These are phyloP conservation scores for Andricus quercusramuli DNA, from an alignment of 2,888 invertebrate genomes.

Conservation along the genomic window DNA sequence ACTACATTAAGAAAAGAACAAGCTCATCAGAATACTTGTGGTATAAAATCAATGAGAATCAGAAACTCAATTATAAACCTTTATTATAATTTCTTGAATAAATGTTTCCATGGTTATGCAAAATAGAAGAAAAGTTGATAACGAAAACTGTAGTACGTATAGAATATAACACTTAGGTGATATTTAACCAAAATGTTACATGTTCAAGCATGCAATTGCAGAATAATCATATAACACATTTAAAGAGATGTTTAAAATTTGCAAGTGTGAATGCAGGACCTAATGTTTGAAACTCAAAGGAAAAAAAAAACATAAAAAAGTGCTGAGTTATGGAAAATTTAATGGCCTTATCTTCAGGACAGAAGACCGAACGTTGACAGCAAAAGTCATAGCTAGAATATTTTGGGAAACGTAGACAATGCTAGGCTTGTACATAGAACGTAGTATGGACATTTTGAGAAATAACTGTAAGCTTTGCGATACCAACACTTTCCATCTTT, in stretches of 20 bases:
- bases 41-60: neutral
- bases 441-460: neutral
- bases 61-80: neutral
- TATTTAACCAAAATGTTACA: conserved; percentile 15
- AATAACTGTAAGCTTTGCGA: neutral
- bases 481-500: neutral
- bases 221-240: neutral
- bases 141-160: neutral
- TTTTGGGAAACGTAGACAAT: conserved; percentile 50
- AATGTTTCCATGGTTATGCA: neutral
- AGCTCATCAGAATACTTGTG: neutral
- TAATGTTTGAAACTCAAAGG: conserved; percentile 17
- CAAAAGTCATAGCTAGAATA: conserved; percentile 55
- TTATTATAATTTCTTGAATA: neutral
- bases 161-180: neutral
- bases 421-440: conserved; percentile 36
- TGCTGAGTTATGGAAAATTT: conserved; percentile 43
- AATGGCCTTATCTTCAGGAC: conserved; percentile 58
- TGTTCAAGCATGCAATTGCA: neutral
- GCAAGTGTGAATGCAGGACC: neutral
- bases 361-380: conserved; percentile 56
- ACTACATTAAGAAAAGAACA: neutral
- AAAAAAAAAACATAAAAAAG: conserved; percentile 30
- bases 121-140: neutral
- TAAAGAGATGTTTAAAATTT: neutral